Conservation (phyloP, 2,888 invertebrate species). For the Eurytoma californica region DNA sequence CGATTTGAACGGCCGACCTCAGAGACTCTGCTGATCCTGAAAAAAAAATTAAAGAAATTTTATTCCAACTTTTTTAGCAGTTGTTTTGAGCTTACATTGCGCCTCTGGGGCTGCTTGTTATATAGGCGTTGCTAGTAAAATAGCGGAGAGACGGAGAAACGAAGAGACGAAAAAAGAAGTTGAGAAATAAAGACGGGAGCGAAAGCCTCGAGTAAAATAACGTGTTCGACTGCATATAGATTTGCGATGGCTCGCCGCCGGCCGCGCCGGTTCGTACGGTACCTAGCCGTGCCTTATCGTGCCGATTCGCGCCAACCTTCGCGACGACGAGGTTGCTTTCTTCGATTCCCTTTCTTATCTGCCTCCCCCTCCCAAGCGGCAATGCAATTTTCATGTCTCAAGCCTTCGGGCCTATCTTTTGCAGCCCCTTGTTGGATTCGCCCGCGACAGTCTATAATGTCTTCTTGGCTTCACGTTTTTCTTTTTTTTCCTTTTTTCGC, state of each 20-base stretch:
- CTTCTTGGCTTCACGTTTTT: slow-evolving; percentile 8
- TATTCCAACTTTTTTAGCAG: neutral
- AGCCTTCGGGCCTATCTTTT: slow-evolving; percentile 27
- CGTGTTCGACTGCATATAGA: slow-evolving; percentile 50
- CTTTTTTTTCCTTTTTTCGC: slow-evolving; percentile 4
- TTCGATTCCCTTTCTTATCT: slow-evolving; percentile 54
- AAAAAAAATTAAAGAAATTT: neutral
- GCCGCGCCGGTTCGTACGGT: slow-evolving; percentile 58
- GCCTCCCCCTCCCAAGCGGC: neutral
- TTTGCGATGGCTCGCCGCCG: slow-evolving; percentile 11
- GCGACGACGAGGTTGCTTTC: slow-evolving; percentile 32
- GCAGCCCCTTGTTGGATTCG: slow-evolving; percentile 18
- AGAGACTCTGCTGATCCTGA: neutral
- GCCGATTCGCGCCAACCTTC: slow-evolving; percentile 39
- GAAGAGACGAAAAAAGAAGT: neutral
- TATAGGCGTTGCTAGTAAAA: neutral
- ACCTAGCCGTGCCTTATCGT: slow-evolving; percentile 58
- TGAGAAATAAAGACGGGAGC: neutral
- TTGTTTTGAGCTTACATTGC: no score
- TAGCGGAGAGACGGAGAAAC: neutral
- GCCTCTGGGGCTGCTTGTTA: neutral
- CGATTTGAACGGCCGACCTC: neutral
- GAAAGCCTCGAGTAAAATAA: slow-evolving; percentile 51
- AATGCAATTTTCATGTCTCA: slow-evolving; percentile 55
- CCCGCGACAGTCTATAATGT: slow-evolving; percentile 25